Evolutionary conservation across 1,140 invertebrate genomes (phyloP), one percentile per base, ranked within the genome.

Genomic region (Drosophila varians): DNA sequence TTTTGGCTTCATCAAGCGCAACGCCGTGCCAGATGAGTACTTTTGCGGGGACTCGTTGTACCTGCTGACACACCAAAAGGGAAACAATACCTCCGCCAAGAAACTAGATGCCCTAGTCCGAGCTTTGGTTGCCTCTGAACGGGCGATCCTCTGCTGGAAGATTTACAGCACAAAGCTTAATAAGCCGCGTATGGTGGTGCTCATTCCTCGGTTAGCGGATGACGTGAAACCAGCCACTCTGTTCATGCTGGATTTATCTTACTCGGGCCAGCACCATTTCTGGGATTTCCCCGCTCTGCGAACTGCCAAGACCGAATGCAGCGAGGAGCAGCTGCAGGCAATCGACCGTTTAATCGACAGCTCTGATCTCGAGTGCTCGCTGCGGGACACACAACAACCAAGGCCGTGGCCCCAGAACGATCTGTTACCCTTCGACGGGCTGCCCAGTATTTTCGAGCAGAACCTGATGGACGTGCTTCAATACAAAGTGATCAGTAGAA

Each of bases 231-330:
- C 84, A 11, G 88, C 90, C 2, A 31, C 47, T 0, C 42, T 91
- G 0, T 74, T 74, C 5, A 91, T 91, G 90, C n/a, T 77, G 18
- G 90, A 91, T 25, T 25, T 91, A n/a, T 80, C 86, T 1, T 89
- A 87, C 49, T 72, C 89, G 46, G 36, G 56, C 3, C 90, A 91
- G 46, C 78, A 90, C 43, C 75, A 87, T 25, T 90, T 77, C 46
- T 91, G 84, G 80, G 77, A 91, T 19, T 91, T 91, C 40, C 90
- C 90, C 4, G 52, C 58, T 0, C 36, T 91, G 14, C 62, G 65
- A 16, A 80, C 90, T 0, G 43, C 45, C 4, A 90, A 89, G 47
- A 87, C 88, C 0, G 69, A 87, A 36, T 79, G 77, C 14, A 75
- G 46, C 25, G 18, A 58, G 2, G 75, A 87, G 5, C 90, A 91